These are phyloP conservation scores for Ptilodon capucinus DNA, from an alignment of 2,888 invertebrate species.

Conservation along the genomic window DNA sequence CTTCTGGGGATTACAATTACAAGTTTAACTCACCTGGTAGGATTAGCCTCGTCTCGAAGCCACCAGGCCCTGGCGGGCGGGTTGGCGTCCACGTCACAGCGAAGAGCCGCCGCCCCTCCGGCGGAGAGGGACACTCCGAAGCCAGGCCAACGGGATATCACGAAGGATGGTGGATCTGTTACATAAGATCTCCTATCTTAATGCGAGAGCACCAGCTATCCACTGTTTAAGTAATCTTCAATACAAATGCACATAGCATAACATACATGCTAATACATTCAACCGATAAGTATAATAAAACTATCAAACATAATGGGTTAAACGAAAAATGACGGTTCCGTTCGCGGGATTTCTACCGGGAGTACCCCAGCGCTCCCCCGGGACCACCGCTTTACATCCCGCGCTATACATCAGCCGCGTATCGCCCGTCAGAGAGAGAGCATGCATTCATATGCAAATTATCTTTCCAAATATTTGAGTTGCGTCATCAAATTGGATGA, in stretches of 20 bases:
- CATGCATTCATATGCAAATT: conserved; percentile 11
- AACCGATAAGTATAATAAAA: neutral
- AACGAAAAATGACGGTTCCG: neutral
- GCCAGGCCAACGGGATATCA: conserved; percentile 95
- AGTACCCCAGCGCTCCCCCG: conserved; percentile 13
- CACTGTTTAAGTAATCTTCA: neutral
- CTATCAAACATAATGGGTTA: neutral
- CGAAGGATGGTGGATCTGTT: conserved; percentile 95
- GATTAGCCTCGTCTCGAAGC: conserved; percentile 85
- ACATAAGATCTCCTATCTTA: neutral
- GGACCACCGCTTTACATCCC: conserved; percentile 14
- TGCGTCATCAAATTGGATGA: conserved; percentile 21
- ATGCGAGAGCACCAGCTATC: too few species aligned
- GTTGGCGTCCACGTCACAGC: conserved; percentile 97
- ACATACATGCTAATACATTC: neutral
- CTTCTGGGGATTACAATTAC: too few species aligned
- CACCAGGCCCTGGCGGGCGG: conserved; percentile 93
- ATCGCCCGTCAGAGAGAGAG: neutral
- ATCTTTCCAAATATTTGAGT: conserved; percentile 30
- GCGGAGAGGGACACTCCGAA: conserved; percentile 94
- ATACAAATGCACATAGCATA: neutral
- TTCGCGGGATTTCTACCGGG: neutral
- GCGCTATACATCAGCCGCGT: conserved; percentile 13
- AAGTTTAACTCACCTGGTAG: conserved; percentile 65
- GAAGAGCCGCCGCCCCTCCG: conserved; percentile 93